These are phyloP conservation scores for Octonoba sinensis DNA, from an alignment of 2,888 invertebrate species.

Conservation along the genomic window DNA sequence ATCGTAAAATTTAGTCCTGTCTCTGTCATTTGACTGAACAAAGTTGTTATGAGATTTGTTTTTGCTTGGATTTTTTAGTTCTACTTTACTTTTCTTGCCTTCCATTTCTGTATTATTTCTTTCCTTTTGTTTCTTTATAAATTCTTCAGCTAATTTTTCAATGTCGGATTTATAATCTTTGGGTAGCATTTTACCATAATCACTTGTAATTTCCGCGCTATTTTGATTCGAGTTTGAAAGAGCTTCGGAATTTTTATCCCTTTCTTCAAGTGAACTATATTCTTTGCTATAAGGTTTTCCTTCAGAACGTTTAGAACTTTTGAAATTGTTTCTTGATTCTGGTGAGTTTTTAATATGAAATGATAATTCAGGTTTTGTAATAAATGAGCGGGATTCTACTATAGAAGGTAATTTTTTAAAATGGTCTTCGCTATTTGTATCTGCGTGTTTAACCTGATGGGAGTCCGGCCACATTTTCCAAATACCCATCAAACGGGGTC, in stretches of 20 bases:
- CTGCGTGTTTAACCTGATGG: neutral
- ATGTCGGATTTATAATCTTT: conserved; percentile 32
- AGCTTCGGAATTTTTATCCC: too few relatives aligned
- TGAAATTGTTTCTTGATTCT: too few relatives aligned
- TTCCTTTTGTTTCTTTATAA: conserved; percentile 28
- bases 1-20: neutral
- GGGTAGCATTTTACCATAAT: conserved; percentile 26
- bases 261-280: too few relatives aligned
- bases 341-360: too few relatives aligned
- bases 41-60: neutral
- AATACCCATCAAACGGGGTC: neutral
- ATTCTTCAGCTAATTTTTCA: conserved; percentile 45
- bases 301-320: too few relatives aligned
- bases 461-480: neutral
- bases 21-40: neutral
- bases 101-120: conserved; percentile 1
- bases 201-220: conserved; percentile 17
- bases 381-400: conserved; percentile 38
- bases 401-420: neutral
- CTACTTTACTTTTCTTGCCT: neutral
- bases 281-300: too few relatives aligned
- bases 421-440: neutral
- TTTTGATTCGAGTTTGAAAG: too few relatives aligned
- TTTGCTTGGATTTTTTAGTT: neutral
- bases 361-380: conserved; percentile 34